Base-by-base conservation (phyloP, 2,113 vertebrate genomes). In the Columbina picui region DNA sequence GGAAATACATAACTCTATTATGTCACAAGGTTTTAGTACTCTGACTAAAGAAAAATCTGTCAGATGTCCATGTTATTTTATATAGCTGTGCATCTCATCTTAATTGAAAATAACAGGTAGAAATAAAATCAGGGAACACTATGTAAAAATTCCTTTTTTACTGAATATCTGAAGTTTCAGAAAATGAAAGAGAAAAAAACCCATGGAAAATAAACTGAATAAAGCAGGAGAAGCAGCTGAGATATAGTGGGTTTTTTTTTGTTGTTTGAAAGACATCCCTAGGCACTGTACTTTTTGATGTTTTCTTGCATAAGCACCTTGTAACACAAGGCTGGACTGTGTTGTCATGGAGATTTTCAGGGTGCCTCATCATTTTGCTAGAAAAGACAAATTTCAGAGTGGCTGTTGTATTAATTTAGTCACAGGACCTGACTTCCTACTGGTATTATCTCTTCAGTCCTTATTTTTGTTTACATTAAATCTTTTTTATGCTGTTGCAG, bases 301-400 rank as follows among this genome's bases (percentile, higher is more conserved):
- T 20, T 49, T 80, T 90, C 76, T 96, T 92, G 76, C 73, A 67
- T 78, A 93, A 93, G 64, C 45, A 87, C 74, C 68, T 89, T 88
- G 71, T 63, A 94, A 87, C 71, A 56, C 47, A 71, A 94, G 69
- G 73, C n/a, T 67, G 65, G 79, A 27, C 56, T 92, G 55, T 89
- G 95, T 96, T 97, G 95, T 97, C 96, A 95, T 94, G 94, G 95
- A 95, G 94, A 95, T 56, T 94, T 94, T 75, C 60, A 84, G 64
- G 19, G 17, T 89, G 89, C 64, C 80, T 96, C 88, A 77, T 84
- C 63, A 78, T 87, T 95, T 88, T 88, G 67, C 41, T 60, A 22
- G 55, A 50, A 86, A 88, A 83, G 82, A 84, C 39, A 73, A 80
- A 83, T 93, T 96, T 94, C 75, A 47, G 55, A n/a, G 63, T 61